Base-by-base conservation (phyloP, 2,888 invertebrate genomes). In the Eupithecia vulgata region DNA sequence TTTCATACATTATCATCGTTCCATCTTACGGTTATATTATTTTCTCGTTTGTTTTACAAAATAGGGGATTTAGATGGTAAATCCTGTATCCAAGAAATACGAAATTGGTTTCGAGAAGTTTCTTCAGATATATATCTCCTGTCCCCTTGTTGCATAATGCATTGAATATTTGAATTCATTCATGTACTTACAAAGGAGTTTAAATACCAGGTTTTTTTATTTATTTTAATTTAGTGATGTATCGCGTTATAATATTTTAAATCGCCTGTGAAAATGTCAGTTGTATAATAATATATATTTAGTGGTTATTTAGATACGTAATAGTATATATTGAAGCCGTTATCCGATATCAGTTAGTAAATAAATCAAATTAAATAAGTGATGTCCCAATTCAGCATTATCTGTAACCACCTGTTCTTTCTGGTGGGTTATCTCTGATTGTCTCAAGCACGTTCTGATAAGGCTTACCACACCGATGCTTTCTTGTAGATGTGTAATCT, bases 1-100 rank as follows among this genome's bases (percentile, higher is more conserved):
- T 71, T 71, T 59, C 52, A 74, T 74, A 71, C 5, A 70, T 68
- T 74, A 68, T 67, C 42, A 45, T 69, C 42, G 45, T 35, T 68
- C 13, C 42, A 10, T 48, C 48, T 37, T 67, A 62, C 17, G 34
- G 17, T 61, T 61, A 34, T 7, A 34, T 34, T 5, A 25, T 25
- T 57, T 57, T 57, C 57, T 57, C 57, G 25, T 25, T 25, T 57
- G 57, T 57, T 57, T 25, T 25, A 57, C 57, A 21, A 57, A 25
- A 5, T 48, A 12, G 21, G 12, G 57, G 21, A 57, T 25, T 57
- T 57, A 25, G 2, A 25, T 25, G 25, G 21, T 57, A 25, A 21
- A 57, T 52, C 57, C 12, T 52, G 57, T 57, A 57, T 57, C 25
- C 25, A 57, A 13, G 57, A 57, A 57, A 57, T 57, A 57, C 57